Percentiles rank a stretch among this genome's conserved stretches.
These are phyloP conservation scores for Aurelia aurita complex sp. Pacific DNA, from an alignment of 30 jellyfish, hydroid and myxozoan genomes.

Conservation along the genomic window DNA sequence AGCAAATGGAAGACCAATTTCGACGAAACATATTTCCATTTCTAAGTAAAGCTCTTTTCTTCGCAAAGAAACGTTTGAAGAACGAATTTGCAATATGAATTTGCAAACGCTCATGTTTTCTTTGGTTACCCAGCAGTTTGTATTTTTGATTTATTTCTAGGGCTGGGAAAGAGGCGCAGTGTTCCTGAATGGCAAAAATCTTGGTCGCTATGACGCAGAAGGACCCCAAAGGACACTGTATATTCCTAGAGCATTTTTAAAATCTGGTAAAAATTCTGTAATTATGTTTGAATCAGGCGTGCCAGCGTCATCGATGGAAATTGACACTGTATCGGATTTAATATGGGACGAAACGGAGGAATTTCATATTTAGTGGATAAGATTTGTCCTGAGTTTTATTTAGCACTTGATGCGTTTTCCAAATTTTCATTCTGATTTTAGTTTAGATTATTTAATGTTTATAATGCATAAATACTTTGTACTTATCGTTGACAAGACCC, in stretches of 20 bases:
- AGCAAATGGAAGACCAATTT: too few relatives aligned
- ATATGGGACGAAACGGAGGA: constrained; percentile 37
- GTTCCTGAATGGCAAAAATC: constrained; percentile 83
- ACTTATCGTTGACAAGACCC: too few relatives aligned
- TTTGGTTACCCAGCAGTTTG: background rate
- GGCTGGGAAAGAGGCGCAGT: constrained; percentile 98
- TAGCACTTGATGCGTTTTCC: too few relatives aligned
- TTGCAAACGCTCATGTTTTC: background rate
- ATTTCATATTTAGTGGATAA: constrained; percentile 15
- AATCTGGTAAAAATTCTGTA: constrained; percentile 65
- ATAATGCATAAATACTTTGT: too few relatives aligned
- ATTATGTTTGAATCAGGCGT: constrained; percentile 83
- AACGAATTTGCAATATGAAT: background rate
- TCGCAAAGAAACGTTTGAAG: too few relatives aligned
- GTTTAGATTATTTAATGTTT: too few relatives aligned
- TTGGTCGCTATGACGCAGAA: constrained; percentile 90
- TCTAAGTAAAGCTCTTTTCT: too few relatives aligned
- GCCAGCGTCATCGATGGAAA: constrained; percentile 29
- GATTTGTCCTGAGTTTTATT: too few relatives aligned
- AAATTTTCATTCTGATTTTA: too few relatives aligned
- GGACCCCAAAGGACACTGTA: constrained; percentile 97
- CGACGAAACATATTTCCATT: too few relatives aligned
- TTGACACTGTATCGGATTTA: constrained; percentile 41
- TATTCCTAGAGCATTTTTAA: constrained; percentile 77
- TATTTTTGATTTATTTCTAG: constrained; percentile 40